Percentiles rank a stretch among this genome's conserved stretches.
Conservation (phyloP, 2,113 vertebrate genomes). For the Brevimyrus niger region DNA sequence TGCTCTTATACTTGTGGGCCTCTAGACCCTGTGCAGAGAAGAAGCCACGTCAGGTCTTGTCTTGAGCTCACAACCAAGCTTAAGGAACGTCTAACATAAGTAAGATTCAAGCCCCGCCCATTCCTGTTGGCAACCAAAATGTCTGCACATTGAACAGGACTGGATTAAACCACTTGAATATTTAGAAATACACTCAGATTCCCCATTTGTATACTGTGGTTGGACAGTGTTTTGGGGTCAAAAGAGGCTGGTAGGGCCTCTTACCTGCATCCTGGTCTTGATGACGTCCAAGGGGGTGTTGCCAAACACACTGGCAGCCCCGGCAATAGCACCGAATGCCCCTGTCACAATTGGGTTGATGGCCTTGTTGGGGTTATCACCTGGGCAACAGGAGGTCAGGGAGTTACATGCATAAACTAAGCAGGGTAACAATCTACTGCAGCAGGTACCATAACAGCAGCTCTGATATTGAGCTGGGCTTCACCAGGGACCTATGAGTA, state of each 20-base stretch:
- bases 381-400: conserved; percentile 43
- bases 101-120: not conserved
- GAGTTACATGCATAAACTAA: not conserved
- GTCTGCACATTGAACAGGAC: not conserved
- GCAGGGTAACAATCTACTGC: not conserved
- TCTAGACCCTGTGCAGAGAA: conserved; percentile 73
- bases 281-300: conserved; percentile 94
- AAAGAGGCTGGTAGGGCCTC: too few species aligned
- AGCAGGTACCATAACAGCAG: not conserved
- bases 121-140: not conserved
- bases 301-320: conserved; percentile 89
- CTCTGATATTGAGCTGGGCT: not conserved
- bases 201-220: not conserved
- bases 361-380: conserved; percentile 74
- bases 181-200: not conserved
- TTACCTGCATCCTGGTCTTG: conserved; percentile 96
- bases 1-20: conserved; percentile 88
- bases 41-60: not conserved
- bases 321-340: conserved; percentile 76
- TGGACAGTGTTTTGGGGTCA: not conserved
- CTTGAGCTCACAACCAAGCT: not conserved
- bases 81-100: not conserved
- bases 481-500: not conserved
- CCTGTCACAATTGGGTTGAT: conserved; percentile 87
- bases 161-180: not conserved